These are phyloP conservation scores for Temnothorax ravouxi DNA, from an alignment of 2,888 invertebrate species.

Conservation along the genomic window DNA sequence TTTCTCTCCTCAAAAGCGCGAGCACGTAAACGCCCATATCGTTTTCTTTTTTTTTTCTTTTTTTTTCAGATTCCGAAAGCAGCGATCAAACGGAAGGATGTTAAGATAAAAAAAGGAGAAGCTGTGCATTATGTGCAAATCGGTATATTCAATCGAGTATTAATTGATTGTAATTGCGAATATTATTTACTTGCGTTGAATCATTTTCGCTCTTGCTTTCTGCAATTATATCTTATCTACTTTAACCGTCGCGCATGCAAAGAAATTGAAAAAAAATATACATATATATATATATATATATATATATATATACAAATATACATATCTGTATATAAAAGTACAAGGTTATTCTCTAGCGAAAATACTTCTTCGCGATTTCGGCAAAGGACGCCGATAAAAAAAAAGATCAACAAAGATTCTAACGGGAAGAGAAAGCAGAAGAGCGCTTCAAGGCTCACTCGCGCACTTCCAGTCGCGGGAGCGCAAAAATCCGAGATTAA, in stretches of 20 bases:
- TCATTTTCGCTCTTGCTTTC: not conserved
- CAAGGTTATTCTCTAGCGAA: not conserved
- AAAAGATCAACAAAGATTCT: not conserved
- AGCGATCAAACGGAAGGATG: not conserved
- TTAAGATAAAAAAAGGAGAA: not conserved
- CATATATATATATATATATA: not conserved
- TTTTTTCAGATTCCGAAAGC: not conserved
- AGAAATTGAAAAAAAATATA: not conserved
- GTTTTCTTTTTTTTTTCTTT: not conserved
- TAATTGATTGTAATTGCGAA: not conserved
- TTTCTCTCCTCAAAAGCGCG: conserved; percentile 41
- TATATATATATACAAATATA: not conserved
- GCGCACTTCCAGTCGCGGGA: not conserved
- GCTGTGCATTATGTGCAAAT: not conserved
- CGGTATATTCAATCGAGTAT: not conserved
- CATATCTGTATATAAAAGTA: too few species aligned
- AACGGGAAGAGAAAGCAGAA: not conserved
- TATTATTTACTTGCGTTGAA: not conserved
- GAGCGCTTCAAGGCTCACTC: not conserved
- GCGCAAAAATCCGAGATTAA: not conserved
- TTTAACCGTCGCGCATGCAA: not conserved
- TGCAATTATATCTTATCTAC: not conserved
- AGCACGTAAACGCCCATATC: not conserved
- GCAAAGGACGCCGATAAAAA: not conserved
- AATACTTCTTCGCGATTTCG: not conserved